Conservation (phyloP, 2,113 vertebrate genomes). For the Pholis gunnellus region DNA sequence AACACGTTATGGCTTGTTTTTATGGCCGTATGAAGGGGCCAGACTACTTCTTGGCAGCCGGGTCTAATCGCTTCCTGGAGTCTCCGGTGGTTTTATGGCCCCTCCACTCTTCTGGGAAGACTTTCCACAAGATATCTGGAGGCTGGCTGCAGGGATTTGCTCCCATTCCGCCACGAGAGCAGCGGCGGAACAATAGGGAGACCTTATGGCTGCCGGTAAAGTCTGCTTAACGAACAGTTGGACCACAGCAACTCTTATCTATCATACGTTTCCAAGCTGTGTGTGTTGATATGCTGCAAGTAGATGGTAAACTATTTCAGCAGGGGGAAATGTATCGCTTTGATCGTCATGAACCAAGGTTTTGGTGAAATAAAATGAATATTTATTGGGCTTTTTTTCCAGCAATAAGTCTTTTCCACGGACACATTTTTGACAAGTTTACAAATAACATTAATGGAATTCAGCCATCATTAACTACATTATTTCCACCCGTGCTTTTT, state of each 20-base stretch:
- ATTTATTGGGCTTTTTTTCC: too few relatives aligned
- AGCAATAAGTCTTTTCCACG: too few relatives aligned
- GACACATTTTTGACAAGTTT: neutral
- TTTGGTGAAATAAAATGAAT: too few relatives aligned
- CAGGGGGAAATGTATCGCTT: neutral
- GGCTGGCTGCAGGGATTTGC: neutral
- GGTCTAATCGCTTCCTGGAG: neutral
- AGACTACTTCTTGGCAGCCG: neutral
- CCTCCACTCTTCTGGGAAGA: neutral
- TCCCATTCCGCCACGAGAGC: too few relatives aligned
- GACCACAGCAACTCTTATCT: neutral
- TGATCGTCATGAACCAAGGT: neutral
- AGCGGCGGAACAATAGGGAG: too few relatives aligned
- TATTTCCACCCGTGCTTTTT: neutral
- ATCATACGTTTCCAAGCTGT: too few relatives aligned
- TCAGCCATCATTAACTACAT: neutral
- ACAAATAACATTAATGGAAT: neutral
- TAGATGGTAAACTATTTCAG: neutral
- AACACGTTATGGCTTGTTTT: too few relatives aligned
- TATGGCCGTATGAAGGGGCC: too few relatives aligned
- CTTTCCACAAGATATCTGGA: neutral
- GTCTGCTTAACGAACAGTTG: neutral
- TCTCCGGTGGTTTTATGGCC: neutral
- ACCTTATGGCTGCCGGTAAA: too few relatives aligned
- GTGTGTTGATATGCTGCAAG: neutral